Evolutionary conservation across 2,113 vertebrate species (phyloP).

Genomic region (Maccullochella peelii): DNA sequence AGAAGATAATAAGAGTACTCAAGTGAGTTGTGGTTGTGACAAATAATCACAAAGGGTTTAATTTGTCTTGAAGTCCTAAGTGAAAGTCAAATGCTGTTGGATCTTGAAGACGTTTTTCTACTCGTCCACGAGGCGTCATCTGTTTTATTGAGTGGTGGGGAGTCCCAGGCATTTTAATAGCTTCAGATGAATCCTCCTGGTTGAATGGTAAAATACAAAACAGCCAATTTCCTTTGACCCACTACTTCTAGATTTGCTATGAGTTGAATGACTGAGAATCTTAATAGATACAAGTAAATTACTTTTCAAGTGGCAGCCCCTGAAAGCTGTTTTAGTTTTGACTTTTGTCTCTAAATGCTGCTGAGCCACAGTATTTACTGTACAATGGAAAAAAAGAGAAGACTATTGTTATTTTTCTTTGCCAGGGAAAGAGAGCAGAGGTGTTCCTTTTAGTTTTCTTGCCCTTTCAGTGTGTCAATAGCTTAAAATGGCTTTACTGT

Average conservation of each 20-base stretch:
- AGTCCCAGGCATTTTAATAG: background rate
- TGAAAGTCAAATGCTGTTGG: background rate
- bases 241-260: background rate
- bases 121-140: background rate
- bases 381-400: too few relatives aligned
- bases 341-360: background rate
- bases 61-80: background rate
- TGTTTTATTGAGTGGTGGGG: background rate
- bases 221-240: background rate
- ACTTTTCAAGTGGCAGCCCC: background rate
- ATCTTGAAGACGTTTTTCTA: background rate
- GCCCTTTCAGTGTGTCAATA: background rate
- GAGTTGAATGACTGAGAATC: background rate
- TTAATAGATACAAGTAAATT: background rate
- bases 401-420: background rate
- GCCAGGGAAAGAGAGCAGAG: background rate
- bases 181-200: background rate
- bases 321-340: background rate
- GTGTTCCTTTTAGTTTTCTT: background rate
- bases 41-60: background rate
- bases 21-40: background rate
- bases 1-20: background rate
- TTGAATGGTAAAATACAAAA: slow-evolving; percentile 2
- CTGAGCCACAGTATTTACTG: background rate
- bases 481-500: background rate